Percentiles rank a stretch among this genome's conserved stretches.
phyloP scores from a whole-genome alignment of 2,113 vertebrate genomes.

The Silurus meridionalis region DNA sequence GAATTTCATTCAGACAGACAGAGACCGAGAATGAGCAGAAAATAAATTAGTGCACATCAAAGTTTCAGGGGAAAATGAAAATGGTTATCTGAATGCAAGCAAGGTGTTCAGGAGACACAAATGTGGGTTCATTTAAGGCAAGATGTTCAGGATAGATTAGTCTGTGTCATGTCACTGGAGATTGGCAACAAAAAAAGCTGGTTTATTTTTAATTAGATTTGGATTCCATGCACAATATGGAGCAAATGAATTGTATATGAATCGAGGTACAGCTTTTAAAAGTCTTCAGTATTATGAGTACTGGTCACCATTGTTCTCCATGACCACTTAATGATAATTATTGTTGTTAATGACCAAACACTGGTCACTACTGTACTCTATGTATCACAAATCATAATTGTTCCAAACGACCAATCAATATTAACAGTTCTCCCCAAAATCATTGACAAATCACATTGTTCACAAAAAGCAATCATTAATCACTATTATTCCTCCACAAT shows the following conservation, averaged over 20 bases:
- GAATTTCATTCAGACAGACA: not conserved
- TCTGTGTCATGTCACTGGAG: conserved; percentile 3
- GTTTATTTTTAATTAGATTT: not conserved
- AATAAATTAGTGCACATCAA: conserved; percentile 15
- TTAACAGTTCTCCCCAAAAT: not conserved
- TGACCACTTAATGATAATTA: not conserved
- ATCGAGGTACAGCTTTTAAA: not conserved
- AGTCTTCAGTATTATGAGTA: not conserved
- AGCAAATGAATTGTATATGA: not conserved
- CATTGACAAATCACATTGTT: not conserved
- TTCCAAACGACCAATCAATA: not conserved
- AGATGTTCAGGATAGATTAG: not conserved
- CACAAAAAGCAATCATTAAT: not conserved
- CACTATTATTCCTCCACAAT: not conserved
- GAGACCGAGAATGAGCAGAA: not conserved
- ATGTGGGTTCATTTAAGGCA: not conserved
- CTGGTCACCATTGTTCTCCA: not conserved
- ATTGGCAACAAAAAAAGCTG: not conserved
- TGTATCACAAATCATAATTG: not conserved
- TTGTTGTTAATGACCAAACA: not conserved
- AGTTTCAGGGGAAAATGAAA: not conserved
- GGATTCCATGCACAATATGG: not conserved
- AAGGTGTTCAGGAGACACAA: not conserved
- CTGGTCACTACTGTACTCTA: not conserved
- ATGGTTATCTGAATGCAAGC: not conserved